These are phyloP conservation scores for Agrochola lychnidis DNA, from an alignment of 2,888 invertebrate species.

Conservation along the genomic window DNA sequence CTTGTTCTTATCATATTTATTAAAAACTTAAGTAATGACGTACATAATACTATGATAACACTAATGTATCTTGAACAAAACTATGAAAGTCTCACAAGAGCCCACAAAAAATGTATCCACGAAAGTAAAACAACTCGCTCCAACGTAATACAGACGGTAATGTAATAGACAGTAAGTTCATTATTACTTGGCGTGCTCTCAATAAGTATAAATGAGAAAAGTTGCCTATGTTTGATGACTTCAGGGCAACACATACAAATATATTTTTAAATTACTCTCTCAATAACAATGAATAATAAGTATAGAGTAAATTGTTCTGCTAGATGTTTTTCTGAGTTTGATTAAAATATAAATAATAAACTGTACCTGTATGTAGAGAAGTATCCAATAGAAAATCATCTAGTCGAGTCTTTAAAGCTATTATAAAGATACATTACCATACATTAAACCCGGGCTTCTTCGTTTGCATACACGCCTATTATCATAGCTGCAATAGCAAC, in stretches of 20 bases:
- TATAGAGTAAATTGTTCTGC: slow-evolving; percentile 27
- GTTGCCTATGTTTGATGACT: slow-evolving; percentile 66
- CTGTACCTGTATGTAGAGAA: not conserved
- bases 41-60: slow-evolving; percentile 25
- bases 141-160: slow-evolving; percentile 36
- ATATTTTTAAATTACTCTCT: slow-evolving; percentile 59
- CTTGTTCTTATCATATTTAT: not conserved
- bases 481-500: not conserved
- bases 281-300: slow-evolving; percentile 50
- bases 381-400: not conserved
- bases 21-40: slow-evolving; percentile 1
- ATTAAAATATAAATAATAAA: not conserved
- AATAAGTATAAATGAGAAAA: slow-evolving; percentile 69
- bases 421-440: not conserved
- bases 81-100: slow-evolving; percentile 20
- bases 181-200: slow-evolving; percentile 45
- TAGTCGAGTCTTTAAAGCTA: not conserved
- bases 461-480: not conserved
- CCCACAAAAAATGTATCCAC: slow-evolving; percentile 34
- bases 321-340: slow-evolving; percentile 15
- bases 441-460: not conserved
- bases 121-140: slow-evolving; percentile 10
- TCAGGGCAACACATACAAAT: slow-evolving; percentile 53
- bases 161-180: slow-evolving; percentile 17
- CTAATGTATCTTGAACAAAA: slow-evolving; percentile 29